Conservation (phyloP, 2,888 invertebrate species). For the Platerodrilus igneus region DNA sequence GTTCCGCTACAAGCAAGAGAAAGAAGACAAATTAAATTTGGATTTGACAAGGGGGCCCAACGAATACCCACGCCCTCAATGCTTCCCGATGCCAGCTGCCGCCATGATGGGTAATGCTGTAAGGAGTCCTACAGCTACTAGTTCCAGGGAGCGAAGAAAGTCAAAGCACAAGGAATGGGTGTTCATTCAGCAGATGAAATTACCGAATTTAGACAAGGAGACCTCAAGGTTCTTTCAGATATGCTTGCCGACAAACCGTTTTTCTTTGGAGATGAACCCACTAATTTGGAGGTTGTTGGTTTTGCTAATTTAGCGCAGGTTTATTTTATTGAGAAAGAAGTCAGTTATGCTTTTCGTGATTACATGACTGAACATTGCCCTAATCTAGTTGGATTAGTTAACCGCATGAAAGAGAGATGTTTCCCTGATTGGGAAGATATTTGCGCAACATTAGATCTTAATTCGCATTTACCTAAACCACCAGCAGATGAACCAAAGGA, state of each 20-base stretch:
- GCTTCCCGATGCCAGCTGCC: too few relatives aligned
- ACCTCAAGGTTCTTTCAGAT: constrained; percentile 85
- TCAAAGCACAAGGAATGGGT: constrained; percentile 90
- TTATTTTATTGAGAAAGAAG: constrained; percentile 87
- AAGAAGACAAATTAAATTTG: too few relatives aligned
- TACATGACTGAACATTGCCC: constrained; percentile 84
- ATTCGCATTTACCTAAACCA: constrained; percentile 81
- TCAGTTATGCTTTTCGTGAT: constrained; percentile 78
- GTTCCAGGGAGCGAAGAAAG: constrained; percentile 84
- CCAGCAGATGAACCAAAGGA: constrained; percentile 57
- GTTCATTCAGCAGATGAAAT: constrained; percentile 89
- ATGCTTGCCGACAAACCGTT: constrained; percentile 88
- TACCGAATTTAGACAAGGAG: constrained; percentile 84
- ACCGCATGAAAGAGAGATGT: constrained; percentile 85
- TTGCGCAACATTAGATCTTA: constrained; percentile 75
- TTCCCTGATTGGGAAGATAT: constrained; percentile 92
- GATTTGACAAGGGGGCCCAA: too few relatives aligned
- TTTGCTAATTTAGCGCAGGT: constrained; percentile 92
- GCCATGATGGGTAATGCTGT: too few relatives aligned
- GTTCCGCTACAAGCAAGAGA: too few relatives aligned
- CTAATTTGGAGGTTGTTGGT: constrained; percentile 85
- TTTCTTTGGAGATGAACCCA: constrained; percentile 94
- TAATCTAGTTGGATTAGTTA: constrained; percentile 83
- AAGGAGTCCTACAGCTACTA: too few relatives aligned
- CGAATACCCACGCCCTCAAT: too few relatives aligned